phyloP scores from a whole-genome alignment of 2,797 vertebrate genomes.

The Simalia tracyae region DNA sequence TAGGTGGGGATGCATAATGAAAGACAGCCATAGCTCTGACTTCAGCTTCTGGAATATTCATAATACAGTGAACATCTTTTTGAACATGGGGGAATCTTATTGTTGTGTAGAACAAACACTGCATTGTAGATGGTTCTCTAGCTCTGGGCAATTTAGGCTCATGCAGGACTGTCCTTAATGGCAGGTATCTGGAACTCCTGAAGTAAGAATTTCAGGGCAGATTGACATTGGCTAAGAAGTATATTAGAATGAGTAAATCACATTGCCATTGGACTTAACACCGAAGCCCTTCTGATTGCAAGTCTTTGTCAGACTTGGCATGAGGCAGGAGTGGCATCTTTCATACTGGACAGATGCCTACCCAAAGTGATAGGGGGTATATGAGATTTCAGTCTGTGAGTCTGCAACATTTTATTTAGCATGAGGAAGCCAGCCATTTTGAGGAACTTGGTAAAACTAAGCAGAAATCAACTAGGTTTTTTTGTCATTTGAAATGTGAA shows the following conservation, averaged over 20 bases:
- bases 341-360: neutral
- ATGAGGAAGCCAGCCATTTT: neutral
- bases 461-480: neutral
- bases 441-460: neutral
- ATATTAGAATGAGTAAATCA: neutral
- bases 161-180: neutral
- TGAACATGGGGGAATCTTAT: neutral
- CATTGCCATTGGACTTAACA: neutral
- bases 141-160: neutral
- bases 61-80: constrained; percentile 13
- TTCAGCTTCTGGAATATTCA: constrained; percentile 14
- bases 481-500: neutral
- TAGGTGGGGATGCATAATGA: constrained; percentile 13
- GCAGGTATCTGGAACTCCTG: neutral
- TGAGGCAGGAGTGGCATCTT: neutral
- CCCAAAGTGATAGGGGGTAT: neutral
- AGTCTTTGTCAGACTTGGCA: neutral
- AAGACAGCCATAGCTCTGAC: constrained; percentile 4
- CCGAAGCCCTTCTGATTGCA: neutral
- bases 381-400: neutral
- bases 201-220: neutral
- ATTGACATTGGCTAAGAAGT: neutral
- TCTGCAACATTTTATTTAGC: neutral
- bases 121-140: neutral
- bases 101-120: neutral